Evolutionary conservation across 2,797 vertebrate species (phyloP).

Genomic region (Coregonus ussuriensis): DNA sequence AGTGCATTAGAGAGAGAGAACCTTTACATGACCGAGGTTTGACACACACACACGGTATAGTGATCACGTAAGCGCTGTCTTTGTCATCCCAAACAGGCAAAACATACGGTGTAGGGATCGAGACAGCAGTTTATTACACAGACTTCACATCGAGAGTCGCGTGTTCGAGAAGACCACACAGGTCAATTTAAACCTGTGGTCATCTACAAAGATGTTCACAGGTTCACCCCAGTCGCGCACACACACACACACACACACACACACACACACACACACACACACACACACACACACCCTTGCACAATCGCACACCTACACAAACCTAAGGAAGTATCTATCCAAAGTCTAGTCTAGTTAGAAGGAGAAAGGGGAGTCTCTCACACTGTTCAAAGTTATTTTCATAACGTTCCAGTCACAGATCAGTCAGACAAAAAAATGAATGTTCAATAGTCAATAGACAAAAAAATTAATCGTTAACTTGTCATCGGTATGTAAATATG

Average conservation of each 20-base stretch:
- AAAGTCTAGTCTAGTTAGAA: background rate
- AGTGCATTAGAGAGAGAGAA: too few species aligned
- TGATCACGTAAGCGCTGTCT: constrained; percentile 44
- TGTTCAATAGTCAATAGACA: too few species aligned
- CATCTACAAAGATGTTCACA: constrained; percentile 24
- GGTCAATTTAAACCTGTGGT: constrained; percentile 40
- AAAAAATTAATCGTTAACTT: background rate
- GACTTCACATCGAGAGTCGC: constrained; percentile 37
- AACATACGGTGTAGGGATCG: constrained; percentile 25
- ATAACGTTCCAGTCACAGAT: background rate
- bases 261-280: too few species aligned
- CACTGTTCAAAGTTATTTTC: background rate
- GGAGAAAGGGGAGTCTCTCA: background rate
- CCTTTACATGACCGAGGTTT: too few species aligned
- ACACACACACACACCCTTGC: constrained; percentile 33
- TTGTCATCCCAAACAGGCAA: constrained; percentile 46
- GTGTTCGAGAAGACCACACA: constrained; percentile 26
- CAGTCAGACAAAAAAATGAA: background rate
- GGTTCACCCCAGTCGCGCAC: constrained; percentile 5
- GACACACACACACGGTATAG: constrained; percentile 16
- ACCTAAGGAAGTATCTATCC: background rate
- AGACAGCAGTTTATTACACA: constrained; percentile 33
- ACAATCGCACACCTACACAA: background rate
- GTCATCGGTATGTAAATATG: background rate
- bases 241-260: constrained; percentile 12